Evolutionary conservation across 2,797 vertebrate species (phyloP).

Genomic region (Aplochiton taeniatus): DNA sequence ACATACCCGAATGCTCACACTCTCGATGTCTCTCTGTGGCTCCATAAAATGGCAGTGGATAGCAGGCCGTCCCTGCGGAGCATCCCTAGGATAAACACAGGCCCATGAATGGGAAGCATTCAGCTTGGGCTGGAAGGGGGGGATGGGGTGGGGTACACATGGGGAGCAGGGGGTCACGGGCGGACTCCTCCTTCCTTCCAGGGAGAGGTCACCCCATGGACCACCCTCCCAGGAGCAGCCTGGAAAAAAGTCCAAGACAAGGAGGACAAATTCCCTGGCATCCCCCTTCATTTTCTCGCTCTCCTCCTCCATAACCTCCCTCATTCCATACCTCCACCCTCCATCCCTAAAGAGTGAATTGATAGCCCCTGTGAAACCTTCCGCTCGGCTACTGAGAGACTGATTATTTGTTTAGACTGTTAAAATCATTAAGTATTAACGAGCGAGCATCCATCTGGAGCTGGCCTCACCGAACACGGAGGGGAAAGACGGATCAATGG

Average conservation of each 20-base stretch:
- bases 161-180: constrained; percentile 77
- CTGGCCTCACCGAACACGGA: constrained; percentile 17
- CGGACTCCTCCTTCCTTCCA: constrained; percentile 69
- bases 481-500: constrained; percentile 20
- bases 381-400: constrained; percentile 55
- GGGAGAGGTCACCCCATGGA: constrained; percentile 76
- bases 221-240: constrained; percentile 74
- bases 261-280: constrained; percentile 79
- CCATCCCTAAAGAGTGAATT: constrained; percentile 40
- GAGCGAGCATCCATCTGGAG: constrained; percentile 51
- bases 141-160: constrained; percentile 47
- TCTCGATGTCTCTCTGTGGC: constrained; percentile 67
- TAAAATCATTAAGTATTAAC: constrained; percentile 67
- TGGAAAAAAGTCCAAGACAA: constrained; percentile 71
- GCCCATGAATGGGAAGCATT: constrained; percentile 89
- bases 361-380: constrained; percentile 45
- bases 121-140: constrained; percentile 72
- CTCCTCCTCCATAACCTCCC: constrained; percentile 58
- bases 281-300: constrained; percentile 48
- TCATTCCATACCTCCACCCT: constrained; percentile 53
- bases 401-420: constrained; percentile 86
- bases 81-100: constrained; percentile 86
- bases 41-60: constrained; percentile 85
- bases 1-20: constrained; percentile 8
- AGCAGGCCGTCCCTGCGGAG: constrained; percentile 83